These are phyloP conservation scores for Chionoecetes opilio DNA, from an alignment of 1,140 invertebrate genomes.

Conservation along the genomic window DNA sequence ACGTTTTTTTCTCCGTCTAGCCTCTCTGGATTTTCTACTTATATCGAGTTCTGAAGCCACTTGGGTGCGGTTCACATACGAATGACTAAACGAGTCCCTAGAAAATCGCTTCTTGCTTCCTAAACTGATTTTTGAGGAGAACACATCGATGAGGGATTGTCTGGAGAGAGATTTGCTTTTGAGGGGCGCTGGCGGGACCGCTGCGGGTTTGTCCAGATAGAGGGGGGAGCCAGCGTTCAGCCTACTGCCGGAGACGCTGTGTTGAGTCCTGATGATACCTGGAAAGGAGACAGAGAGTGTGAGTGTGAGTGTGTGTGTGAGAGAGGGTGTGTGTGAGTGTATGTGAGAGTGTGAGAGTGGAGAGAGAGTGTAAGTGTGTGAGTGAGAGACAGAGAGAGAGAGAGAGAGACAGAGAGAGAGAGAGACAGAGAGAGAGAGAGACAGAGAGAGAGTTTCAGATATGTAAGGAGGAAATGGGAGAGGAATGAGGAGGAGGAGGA, in stretches of 20 bases:
- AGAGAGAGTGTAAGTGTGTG: neutral
- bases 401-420: neutral
- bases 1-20: conserved; percentile 73
- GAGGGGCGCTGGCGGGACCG: conserved; percentile 71
- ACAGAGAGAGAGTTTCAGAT: neutral
- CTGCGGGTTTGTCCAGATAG: conserved; percentile 81
- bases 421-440: conserved; percentile 18
- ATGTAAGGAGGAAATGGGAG: neutral
- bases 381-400: neutral
- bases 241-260: conserved; percentile 84
- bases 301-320: neutral
- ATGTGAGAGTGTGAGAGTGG: neutral
- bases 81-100: conserved; percentile 89
- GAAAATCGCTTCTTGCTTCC: conserved; percentile 87
- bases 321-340: conserved; percentile 37
- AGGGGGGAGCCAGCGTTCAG: conserved; percentile 84
- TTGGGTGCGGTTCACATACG: conserved; percentile 87
- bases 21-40: conserved; percentile 85
- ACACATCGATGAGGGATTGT: conserved; percentile 88
- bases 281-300: conserved; percentile 72
- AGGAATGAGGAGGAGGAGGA: neutral
- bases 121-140: conserved; percentile 88
- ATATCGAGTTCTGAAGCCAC: conserved; percentile 90
- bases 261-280: conserved; percentile 86
- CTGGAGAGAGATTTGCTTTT: conserved; percentile 86